Percentiles rank a stretch among this genome's conserved stretches.
These are phyloP conservation scores for Micrasema minimum DNA, from an alignment of 1,140 invertebrate genomes.

Conservation along the genomic window DNA sequence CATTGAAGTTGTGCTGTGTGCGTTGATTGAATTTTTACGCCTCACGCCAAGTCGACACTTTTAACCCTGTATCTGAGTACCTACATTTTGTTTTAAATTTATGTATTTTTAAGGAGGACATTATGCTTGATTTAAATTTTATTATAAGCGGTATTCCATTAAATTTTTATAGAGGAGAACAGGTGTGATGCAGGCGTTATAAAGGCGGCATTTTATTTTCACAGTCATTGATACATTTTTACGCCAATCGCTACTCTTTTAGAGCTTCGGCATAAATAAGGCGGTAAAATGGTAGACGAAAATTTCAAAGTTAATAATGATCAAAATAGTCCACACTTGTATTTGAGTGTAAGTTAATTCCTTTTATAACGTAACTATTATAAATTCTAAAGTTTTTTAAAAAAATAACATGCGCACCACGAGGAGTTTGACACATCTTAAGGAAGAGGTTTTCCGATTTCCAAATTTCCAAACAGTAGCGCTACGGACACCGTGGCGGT, in stretches of 20 bases:
- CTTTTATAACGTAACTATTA: too few species aligned
- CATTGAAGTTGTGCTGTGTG: conserved; percentile 25
- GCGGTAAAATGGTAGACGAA: conserved; percentile 13
- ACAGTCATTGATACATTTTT: conserved; percentile 4
- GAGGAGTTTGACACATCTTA: conserved; percentile 39
- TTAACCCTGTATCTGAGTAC: not conserved
- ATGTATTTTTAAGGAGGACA: too few species aligned
- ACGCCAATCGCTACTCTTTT: conserved; percentile 29
- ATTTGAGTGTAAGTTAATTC: too few species aligned
- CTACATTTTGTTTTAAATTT: too few species aligned
- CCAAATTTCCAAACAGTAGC: conserved; percentile 38
- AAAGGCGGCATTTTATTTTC: too few species aligned
- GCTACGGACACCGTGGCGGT: conserved; percentile 36
- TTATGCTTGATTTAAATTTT: too few species aligned
- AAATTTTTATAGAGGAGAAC: too few species aligned
- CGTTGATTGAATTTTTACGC: conserved; percentile 45
- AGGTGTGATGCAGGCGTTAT: too few species aligned
- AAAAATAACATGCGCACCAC: conserved; percentile 45
- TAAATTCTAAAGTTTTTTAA: conserved; percentile 4
- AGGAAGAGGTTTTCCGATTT: conserved; percentile 25
- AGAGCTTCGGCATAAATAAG: conserved; percentile 23
- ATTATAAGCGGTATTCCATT: too few species aligned
- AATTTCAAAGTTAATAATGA: too few species aligned
- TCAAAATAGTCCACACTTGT: too few species aligned
- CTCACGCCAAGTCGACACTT: conserved; percentile 32